phyloP scores from a whole-genome alignment of 2,797 vertebrate species.

The Echiichthys vipera region DNA sequence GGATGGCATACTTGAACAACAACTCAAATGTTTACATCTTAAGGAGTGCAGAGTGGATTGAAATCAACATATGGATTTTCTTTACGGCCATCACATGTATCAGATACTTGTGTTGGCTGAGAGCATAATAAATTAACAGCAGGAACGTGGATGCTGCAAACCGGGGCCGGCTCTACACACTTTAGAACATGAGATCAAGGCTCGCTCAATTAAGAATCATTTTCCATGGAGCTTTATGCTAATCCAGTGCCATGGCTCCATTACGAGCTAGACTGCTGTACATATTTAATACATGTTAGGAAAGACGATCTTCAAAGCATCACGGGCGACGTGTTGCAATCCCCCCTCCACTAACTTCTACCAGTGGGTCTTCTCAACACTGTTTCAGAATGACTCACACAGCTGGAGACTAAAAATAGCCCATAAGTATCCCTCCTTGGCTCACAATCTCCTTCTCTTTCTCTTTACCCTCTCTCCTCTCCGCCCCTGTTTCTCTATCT shows the following conservation, averaged over 20 bases:
- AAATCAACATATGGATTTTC: constrained; percentile 37
- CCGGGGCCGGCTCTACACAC: constrained; percentile 32
- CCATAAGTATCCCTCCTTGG: constrained; percentile 64
- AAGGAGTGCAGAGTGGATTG: constrained; percentile 23
- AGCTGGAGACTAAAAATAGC: constrained; percentile 83
- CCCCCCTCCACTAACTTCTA: constrained; percentile 27
- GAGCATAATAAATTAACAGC: constrained; percentile 39
- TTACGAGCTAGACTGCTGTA: constrained; percentile 40
- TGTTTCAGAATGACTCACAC: constrained; percentile 78
- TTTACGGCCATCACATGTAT: constrained; percentile 17
- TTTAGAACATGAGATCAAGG: constrained; percentile 63
- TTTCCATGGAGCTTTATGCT: constrained; percentile 69
- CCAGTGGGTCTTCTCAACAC: constrained; percentile 55
- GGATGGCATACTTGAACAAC: not conserved
- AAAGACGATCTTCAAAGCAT: constrained; percentile 54
- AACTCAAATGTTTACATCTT: constrained; percentile 3
- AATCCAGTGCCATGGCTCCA: constrained; percentile 44
- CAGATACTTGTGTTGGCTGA: constrained; percentile 24
- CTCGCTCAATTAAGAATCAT: constrained; percentile 66
- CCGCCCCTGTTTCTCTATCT: constrained; percentile 26
- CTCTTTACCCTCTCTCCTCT: constrained; percentile 40
- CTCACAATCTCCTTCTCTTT: constrained; percentile 65
- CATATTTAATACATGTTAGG: constrained; percentile 56
- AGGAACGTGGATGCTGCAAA: constrained; percentile 12
- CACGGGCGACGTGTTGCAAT: constrained; percentile 33